Evolutionary conservation across 2,113 vertebrate genomes (phyloP), one percentile per base, ranked within the genome.

Genomic region (Thalassoma bifasciatum): DNA sequence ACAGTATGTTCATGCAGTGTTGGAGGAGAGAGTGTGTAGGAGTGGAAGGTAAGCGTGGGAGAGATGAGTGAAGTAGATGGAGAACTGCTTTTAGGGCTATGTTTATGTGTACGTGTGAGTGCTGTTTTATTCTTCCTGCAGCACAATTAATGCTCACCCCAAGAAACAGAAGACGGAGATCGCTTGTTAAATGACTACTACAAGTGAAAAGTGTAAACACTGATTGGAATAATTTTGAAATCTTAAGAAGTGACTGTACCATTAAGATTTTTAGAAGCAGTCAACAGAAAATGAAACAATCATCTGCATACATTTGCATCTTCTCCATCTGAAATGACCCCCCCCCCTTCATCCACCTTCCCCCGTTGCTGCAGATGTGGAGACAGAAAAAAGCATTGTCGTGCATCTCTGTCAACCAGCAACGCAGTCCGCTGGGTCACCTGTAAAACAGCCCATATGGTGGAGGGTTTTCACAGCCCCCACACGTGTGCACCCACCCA

Each of bases 371-470:
- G 36, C 83, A 86, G 85, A 86, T 86, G 83, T 85, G 64, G 65
- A 80, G 77, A 81, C 79, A 53, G 58, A 78, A 75, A 77, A 46
- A 74, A 52, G 68, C 72, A 75, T 78, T 13, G 23, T 59, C 23
- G 65, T 81, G 77, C 65, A 49, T 90, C 79, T 85, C 79, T 81
- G 81, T 90, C 89, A 85, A 61, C 69, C 78, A 26, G 63, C 67
- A 52, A 84, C 62, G 53, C 72, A 61, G 62, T 86, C 79, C 66
- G 1, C 77, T 68, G 75, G 82, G 75, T 84, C 81, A 86, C 87
- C 78, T 86, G 77, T 75, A 83, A 82, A 85, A 75, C 82, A 72
- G 79, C 72, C 83, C 88, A 91, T 87, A 86, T 91, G 77, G 88
- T 64, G 66, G 44, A 54, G 73, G 72, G 72, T 46, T 64, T 87